These are phyloP conservation scores for Carcina quercana DNA, from an alignment of 2,888 invertebrate genomes.

Conservation along the genomic window DNA sequence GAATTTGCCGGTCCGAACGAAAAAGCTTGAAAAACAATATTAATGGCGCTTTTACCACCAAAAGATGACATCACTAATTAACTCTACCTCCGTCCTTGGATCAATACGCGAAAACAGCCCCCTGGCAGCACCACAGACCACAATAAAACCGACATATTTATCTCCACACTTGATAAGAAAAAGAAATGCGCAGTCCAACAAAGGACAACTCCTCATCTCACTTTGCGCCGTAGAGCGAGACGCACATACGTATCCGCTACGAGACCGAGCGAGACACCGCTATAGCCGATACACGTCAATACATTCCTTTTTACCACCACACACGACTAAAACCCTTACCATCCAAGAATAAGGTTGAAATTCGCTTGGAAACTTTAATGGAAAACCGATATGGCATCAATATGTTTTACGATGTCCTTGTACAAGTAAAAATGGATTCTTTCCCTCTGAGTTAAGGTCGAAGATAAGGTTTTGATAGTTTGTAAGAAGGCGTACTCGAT, in stretches of 20 bases:
- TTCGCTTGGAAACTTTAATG: conserved; percentile 44
- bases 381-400: conserved; percentile 74
- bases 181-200: conserved; percentile 60
- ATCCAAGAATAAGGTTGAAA: conserved; percentile 27
- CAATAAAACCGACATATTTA: no score
- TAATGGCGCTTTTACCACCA: no score
- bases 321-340: conserved; percentile 38
- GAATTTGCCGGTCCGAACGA: no score
- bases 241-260: conserved; percentile 48
- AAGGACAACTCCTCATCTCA: conserved; percentile 58
- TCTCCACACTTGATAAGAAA: conserved; percentile 63
- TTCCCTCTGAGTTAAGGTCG: conserved; percentile 35
- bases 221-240: conserved; percentile 59
- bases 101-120: no score
- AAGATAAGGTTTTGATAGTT: conserved; percentile 26
- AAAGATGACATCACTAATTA: no score
- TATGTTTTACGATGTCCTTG: conserved; percentile 54
- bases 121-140: no score
- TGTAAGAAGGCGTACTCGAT: conserved; percentile 72
- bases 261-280: conserved; percentile 54
- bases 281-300: conserved; percentile 73
- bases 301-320: conserved; percentile 55
- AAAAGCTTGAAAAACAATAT: no score
- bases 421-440: conserved; percentile 31
- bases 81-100: no score